These are phyloP conservation scores for Lapara coniferarum DNA, from an alignment of 2,888 invertebrate genomes.

Conservation along the genomic window DNA sequence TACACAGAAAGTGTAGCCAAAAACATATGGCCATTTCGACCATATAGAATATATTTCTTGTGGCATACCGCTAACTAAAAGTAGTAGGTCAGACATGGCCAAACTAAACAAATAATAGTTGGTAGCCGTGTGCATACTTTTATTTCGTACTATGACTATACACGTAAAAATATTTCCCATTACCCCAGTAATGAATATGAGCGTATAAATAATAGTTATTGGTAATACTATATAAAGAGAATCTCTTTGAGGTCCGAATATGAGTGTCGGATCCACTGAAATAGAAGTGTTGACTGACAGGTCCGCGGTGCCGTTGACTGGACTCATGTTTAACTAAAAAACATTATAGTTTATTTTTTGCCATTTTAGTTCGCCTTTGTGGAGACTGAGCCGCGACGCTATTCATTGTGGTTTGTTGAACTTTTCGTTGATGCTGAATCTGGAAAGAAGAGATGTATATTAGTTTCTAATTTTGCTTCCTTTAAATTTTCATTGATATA, in stretches of 20 bases:
- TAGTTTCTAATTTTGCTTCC: too few relatives aligned
- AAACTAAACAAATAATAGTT: conserved; percentile 93
- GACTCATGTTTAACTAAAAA: conserved; percentile 16
- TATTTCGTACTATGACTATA: conserved; percentile 91
- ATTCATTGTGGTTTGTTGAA: neutral
- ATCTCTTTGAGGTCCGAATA: conserved; percentile 79
- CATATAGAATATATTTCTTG: conserved; percentile 92
- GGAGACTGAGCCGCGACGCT: neutral
- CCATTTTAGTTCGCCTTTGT: neutral
- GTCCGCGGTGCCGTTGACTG: conserved; percentile 33
- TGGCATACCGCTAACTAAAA: conserved; percentile 91
- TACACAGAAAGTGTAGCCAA: conserved; percentile 91
- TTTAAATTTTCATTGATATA: too few relatives aligned
- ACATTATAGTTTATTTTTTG: neutral
- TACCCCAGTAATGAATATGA: conserved; percentile 91
- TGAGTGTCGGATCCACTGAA: conserved; percentile 56
- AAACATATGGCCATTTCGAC: conserved; percentile 90
- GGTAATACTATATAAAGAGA: conserved; percentile 86
- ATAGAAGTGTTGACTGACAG: conserved; percentile 39
- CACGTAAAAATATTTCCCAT: conserved; percentile 93
- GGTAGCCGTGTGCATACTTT: conserved; percentile 92
- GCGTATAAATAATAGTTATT: conserved; percentile 88
- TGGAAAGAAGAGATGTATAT: neutral
- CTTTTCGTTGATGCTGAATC: neutral
- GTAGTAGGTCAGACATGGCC: conserved; percentile 91